These are phyloP conservation scores for Haemorhous mexicanus DNA, from an alignment of 2,113 vertebrate genomes.

Conservation along the genomic window DNA sequence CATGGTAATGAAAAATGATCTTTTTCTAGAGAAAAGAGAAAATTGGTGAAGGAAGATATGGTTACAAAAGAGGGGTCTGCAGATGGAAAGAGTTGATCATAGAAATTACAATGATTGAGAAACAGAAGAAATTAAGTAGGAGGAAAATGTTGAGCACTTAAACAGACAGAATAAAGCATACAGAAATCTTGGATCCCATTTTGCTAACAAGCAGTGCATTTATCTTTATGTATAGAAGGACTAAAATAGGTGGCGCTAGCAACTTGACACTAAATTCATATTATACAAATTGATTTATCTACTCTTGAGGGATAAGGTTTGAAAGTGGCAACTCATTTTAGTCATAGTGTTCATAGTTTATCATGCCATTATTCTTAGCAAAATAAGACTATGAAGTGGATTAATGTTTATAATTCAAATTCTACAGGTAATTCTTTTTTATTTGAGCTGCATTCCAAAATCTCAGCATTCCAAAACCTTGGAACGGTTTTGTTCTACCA, in stretches of 20 bases:
- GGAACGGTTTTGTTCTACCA: slow-evolving; percentile 87
- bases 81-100: neutral
- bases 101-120: neutral
- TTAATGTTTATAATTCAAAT: slow-evolving; percentile 40
- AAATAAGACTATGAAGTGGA: neutral
- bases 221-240: neutral
- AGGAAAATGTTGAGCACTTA: neutral
- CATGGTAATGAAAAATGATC: neutral
- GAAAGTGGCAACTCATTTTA: neutral
- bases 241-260: neutral
- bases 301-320: neutral
- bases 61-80: neutral
- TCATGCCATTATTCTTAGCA: neutral
- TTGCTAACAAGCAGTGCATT: neutral
- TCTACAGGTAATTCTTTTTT: slow-evolving; percentile 89
- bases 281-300: neutral
- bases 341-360: neutral
- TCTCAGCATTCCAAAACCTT: slow-evolving; percentile 87
- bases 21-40: neutral
- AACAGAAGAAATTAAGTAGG: neutral
- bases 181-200: neutral
- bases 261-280: neutral
- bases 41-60: neutral
- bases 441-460: slow-evolving; percentile 87
- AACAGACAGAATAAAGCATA: neutral